Base-by-base conservation (phyloP, 2,797 vertebrate species). In the Morelia viridis region DNA sequence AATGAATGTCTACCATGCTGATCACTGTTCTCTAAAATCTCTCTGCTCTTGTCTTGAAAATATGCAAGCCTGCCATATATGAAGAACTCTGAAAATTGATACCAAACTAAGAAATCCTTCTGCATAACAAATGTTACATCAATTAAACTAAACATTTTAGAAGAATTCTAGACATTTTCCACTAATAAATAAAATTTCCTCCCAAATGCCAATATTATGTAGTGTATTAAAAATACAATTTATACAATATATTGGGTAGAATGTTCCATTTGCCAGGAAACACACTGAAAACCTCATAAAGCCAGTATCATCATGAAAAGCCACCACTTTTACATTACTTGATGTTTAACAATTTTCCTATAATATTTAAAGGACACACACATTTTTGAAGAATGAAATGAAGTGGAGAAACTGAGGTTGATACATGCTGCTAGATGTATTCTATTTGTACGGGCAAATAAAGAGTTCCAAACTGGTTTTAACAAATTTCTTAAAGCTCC, bases 11-110 rank as follows among this genome's bases (percentile, higher is more conserved):
- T 56, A 65, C 17, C 46, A 28, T 41, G 68, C 28, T 53, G 53
- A 60, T 58, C 61, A 65, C 2, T 84, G 56, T 12, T 88, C 24
- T 76, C 22, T 65, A 50, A 93, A 87, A 6, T 90, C 41, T 91
- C 19, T 92, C 35, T 60, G 31, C 11, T 93, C 68, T 87, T 90
- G 60, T 92, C 58, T 92, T 80, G 35, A 83, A 62, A 90, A 93
- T n/a, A 28, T 10, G 80, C 62, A 85, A 61, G 61, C 68, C 68
- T 87, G 56, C 22, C 50, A 90, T 83, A 53, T 41, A 53, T 46
- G 92, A 65, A 19, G 31, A 90, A 58, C 84, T 90, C 60, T 90
- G 61, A 90, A 88, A 92, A 83, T 35, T 50, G 56, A 26, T 88
- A 50, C n/a, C 90, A 89, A n/a, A 89, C 88, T 60, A 90, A 83